Conservation (phyloP, 1,140 invertebrate species). For the Diploscapter pachys region DNA sequence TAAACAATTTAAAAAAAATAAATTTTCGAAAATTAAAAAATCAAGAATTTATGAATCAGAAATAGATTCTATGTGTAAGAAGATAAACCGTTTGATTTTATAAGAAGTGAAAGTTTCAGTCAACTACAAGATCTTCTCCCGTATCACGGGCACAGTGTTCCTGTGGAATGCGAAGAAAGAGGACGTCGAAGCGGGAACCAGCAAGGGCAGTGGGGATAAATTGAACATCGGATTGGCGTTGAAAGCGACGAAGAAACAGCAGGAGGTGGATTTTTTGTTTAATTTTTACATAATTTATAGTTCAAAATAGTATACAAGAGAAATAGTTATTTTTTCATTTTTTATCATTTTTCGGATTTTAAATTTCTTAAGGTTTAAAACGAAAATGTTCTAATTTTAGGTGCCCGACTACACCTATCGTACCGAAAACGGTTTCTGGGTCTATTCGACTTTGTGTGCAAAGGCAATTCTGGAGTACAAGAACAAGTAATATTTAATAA, state of each 20-base stretch:
- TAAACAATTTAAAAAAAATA: background rate
- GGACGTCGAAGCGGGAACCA: slow-evolving; percentile 31
- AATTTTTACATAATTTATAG: slow-evolving; percentile 60
- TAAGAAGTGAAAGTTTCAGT: slow-evolving; percentile 10
- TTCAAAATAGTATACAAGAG: background rate
- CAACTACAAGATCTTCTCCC: slow-evolving; percentile 68
- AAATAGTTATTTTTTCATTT: too few relatives aligned
- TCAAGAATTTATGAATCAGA: background rate
- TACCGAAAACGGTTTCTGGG: slow-evolving; percentile 60
- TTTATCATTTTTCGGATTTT: too few relatives aligned
- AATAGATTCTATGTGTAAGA: background rate
- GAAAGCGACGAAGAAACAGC: slow-evolving; percentile 78
- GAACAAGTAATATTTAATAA: slow-evolving; percentile 44
- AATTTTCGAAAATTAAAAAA: too few relatives aligned
- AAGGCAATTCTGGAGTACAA: slow-evolving; percentile 30
- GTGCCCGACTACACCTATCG: slow-evolving; percentile 77
- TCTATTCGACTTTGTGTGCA: slow-evolving; percentile 34
- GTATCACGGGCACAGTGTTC: slow-evolving; percentile 78
- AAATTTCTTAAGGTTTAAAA: too few relatives aligned
- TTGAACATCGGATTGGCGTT: slow-evolving; percentile 84
- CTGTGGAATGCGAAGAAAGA: slow-evolving; percentile 60
- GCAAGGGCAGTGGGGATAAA: slow-evolving; percentile 10
- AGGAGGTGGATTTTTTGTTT: slow-evolving; percentile 64
- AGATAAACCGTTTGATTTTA: background rate
- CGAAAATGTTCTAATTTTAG: slow-evolving; percentile 42